A percentile compares a stretch with the other conserved stretches of the same genome.
These are phyloP conservation scores for Colossoma macropomum DNA, from an alignment of 2,113 vertebrate species.

Conservation along the genomic window DNA sequence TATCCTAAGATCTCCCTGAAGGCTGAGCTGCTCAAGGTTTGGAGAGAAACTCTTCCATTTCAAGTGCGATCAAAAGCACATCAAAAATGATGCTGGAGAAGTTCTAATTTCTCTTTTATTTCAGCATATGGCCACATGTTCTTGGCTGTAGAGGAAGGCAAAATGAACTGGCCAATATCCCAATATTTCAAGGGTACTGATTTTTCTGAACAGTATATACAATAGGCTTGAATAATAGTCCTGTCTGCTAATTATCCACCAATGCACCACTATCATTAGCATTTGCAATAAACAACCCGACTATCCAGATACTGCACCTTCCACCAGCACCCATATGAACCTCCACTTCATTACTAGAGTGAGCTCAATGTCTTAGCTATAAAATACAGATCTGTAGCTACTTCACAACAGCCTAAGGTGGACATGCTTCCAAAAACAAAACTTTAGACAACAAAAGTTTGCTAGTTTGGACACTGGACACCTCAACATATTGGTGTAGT, in stretches of 20 bases:
- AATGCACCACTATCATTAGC: not conserved
- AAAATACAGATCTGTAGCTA: not conserved
- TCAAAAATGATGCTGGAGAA: too few species aligned
- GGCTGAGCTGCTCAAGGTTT: too few species aligned
- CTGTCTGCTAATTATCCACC: not conserved
- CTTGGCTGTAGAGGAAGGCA: not conserved
- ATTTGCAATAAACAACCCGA: conserved; percentile 2
- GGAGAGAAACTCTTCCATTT: too few species aligned
- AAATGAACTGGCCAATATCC: conserved; percentile 1
- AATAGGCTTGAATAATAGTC: not conserved
- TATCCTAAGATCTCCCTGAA: too few species aligned
- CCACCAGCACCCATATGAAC: not conserved
- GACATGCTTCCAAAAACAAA: not conserved
- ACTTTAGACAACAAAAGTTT: too few species aligned
- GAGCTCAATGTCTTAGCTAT: not conserved
- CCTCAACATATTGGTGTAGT: not conserved
- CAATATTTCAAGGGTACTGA: not conserved
- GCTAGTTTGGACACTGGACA: not conserved
- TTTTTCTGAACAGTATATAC: not conserved
- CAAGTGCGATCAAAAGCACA: too few species aligned
- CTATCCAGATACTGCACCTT: conserved; percentile 6
- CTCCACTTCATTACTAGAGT: not conserved
- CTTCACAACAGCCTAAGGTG: not conserved
- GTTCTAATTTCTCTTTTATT: not conserved
- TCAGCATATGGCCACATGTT: not conserved